Base-by-base conservation (phyloP, 2,888 invertebrate genomes). In the Ligdia adustata region DNA sequence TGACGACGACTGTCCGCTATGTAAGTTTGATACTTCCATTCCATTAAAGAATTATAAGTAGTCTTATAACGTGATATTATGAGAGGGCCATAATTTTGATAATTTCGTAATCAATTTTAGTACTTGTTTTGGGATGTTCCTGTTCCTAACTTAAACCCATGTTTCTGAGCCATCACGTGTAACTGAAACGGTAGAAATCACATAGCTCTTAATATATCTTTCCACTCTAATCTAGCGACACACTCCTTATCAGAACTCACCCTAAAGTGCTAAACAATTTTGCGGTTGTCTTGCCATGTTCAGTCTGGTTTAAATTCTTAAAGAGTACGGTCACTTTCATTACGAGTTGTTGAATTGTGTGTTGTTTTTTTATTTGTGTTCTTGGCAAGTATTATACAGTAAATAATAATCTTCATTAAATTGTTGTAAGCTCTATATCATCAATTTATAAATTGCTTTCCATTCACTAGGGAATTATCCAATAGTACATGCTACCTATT, bases 41-140 rank as follows among this genome's bases (percentile, higher is more conserved):
- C 6, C n/a, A 6, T 2, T 0, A 34, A 24, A 12, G 26, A 26
- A 14, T 38, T 18, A 16, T 14, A 5, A 28, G 9, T 14, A 14
- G 0, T 13, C 5, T n/a, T 13, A 7, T 7, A 7, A 18, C 4
- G 4, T 18, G 6, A 18, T 18, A 1, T 18, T 46, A 11, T 18
- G 31, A 41, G 43, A 35, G 52, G 47, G 40, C 44, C 50, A 45
- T 40, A 52, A 22, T 4, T 45, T 42, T 26, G 27, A 38, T 47
- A 32, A 55, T 58, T 58, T 58, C 58, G 53, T 58, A 58, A 57
- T 50, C 49, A 26, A 27, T 28, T n/a, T 18, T n/a, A n/a, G n/a
- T n/a, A 28, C 26, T 26, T 31, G 7, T 26, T 41, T 26, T n/a
- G 13, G 1, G 6, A 15, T 11, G 11, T n/a, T n/a, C n/a, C n/a